phyloP scores from a whole-genome alignment of 2,797 vertebrate genomes.

The Taeniopygia guttata region DNA sequence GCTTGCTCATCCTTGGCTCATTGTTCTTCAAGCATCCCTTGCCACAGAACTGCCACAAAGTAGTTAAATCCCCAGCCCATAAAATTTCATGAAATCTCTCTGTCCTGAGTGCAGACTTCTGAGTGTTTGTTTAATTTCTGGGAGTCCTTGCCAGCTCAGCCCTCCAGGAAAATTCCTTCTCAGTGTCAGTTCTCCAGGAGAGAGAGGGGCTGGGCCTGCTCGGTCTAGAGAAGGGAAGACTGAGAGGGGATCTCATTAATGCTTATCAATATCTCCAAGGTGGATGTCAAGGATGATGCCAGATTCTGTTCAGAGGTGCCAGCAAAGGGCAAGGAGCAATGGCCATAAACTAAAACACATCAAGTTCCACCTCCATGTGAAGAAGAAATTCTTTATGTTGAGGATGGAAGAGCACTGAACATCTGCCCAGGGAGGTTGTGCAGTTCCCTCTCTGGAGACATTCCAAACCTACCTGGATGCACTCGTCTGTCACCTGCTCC shows the following conservation, averaged over 20 bases:
- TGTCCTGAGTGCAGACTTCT: not conserved
- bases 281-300: not conserved
- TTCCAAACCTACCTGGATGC: not conserved
- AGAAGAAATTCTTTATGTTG: not conserved
- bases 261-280: not conserved
- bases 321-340: accelerated
- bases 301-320: not conserved
- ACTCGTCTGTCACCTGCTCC: not conserved
- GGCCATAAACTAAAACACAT: not conserved
- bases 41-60: not conserved
- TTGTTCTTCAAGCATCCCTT: not conserved
- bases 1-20: not conserved
- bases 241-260: not conserved
- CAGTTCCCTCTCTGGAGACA: not conserved
- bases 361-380: not conserved
- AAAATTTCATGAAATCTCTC: not conserved
- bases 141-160: not conserved
- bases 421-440: too few species aligned
- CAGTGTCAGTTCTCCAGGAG: not conserved
- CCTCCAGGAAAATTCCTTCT: not conserved
- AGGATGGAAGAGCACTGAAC: not conserved
- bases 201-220: not conserved
- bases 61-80: not conserved
- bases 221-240: too few species aligned
- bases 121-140: not conserved